Evolutionary conservation across 2,797 vertebrate genomes (phyloP).

Genomic region (Adrianichthys oophorus): DNA sequence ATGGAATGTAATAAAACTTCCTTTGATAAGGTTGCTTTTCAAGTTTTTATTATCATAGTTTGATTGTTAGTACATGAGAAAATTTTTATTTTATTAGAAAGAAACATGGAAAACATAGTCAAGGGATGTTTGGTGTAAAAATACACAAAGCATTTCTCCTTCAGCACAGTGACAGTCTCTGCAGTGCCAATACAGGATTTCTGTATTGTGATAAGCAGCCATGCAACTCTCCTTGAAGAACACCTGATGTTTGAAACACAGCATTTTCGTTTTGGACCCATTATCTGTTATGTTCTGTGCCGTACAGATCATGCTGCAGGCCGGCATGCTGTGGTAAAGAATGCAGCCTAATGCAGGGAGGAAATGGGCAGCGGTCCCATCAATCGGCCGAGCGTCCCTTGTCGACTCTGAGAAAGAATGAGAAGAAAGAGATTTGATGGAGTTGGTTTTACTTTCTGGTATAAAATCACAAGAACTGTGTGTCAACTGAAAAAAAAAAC

Average conservation of each 20-base stretch:
- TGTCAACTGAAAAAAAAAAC: no score
- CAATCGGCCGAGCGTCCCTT: conserved; percentile 55
- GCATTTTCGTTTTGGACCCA: conserved; percentile 19
- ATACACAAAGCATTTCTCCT: conserved; percentile 21
- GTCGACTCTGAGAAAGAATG: conserved; percentile 41
- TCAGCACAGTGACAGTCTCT: conserved; percentile 39
- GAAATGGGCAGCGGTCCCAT: conserved; percentile 27
- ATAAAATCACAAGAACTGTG: no score
- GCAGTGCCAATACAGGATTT: conserved; percentile 10
- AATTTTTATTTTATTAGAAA: conserved; percentile 16
- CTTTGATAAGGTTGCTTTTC: neutral
- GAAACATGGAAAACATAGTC: conserved; percentile 9
- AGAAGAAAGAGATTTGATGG: neutral
- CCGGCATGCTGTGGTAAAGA: conserved; percentile 24
- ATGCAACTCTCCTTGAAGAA: conserved; percentile 12
- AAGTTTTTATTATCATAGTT: conserved; percentile 10
- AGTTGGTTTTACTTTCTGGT: no score
- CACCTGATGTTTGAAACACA: conserved; percentile 14
- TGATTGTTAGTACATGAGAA: conserved; percentile 16
- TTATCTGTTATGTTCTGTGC: conserved; percentile 13
- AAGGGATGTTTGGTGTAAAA: conserved; percentile 21
- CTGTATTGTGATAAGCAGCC: conserved; percentile 4
- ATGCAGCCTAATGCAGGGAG: conserved; percentile 24
- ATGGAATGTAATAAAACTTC: conserved; percentile 7
- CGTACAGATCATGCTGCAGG: conserved; percentile 37